Base-by-base conservation (phyloP, 2,797 vertebrate genomes). In the Poeciliopsis infans region DNA sequence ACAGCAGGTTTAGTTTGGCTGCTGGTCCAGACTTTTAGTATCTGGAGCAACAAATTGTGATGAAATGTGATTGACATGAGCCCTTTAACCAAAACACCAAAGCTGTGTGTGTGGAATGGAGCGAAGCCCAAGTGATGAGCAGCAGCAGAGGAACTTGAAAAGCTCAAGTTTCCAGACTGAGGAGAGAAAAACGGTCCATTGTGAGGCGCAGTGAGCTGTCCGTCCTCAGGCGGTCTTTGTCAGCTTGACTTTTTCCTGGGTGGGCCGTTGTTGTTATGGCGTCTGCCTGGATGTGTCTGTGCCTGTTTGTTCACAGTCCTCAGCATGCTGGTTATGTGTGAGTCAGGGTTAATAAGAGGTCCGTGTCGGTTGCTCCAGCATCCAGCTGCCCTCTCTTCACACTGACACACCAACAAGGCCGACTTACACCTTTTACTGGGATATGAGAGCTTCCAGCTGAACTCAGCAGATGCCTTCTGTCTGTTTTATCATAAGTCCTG, bases 321-420 rank as follows among this genome's bases (percentile, higher is more conserved):
- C 16, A 39, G 18, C 61, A 66, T 39, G 61, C 61, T 66, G 61
- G 36, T 66, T 39, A 66, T 36, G 61, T 64, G 31, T 66, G 61
- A 66, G 61, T 66, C 61, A 66, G 61, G 33, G 61, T 66, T 66
- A 66, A 66, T 66, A 39, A 66, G 18, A 66, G 61, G 61, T 39
- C 61, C 16, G 3, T 39, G 61, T 20, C 1, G 61, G 33, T 39
- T 39, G 33, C 61, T 66, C 61, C 61, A 11, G 7, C 33, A 66
- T 3, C 18, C 61, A 20, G 18, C 61, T 39, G 61, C 33, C 33
- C 33, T 66, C 33, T 66, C 33, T 39, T 39, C 23, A 39, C 61
- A 10, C 28, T 20, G 13, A 64, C 7, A 39, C 18, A 18, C 16
- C 61, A 23, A 39, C 36, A 33, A 18, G 39, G 33, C 18, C 39